Conservation (phyloP, 2,797 vertebrate genomes). For the Taeniopygia guttata region DNA sequence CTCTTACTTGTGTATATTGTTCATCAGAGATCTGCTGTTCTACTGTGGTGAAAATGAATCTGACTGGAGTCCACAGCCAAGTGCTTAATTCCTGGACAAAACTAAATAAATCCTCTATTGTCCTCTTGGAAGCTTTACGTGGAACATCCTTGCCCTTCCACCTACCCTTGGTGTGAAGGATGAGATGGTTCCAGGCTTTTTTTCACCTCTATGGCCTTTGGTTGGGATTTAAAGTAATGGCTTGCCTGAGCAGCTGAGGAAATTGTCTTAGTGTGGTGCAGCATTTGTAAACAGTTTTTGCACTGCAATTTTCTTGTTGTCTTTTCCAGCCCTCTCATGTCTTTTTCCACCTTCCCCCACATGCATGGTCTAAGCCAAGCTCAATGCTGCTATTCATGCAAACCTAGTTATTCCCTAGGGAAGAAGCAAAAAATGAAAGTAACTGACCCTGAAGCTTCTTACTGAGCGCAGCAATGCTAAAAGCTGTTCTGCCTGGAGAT, state of each 20-base stretch:
- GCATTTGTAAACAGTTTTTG: constrained; percentile 31
- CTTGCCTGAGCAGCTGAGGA: constrained; percentile 11
- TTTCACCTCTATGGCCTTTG: not conserved
- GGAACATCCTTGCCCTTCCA: not conserved
- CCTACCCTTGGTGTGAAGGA: not conserved
- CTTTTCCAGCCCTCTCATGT: not conserved
- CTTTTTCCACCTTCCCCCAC: not conserved
- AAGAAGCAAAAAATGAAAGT: not conserved
- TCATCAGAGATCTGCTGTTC: not conserved
- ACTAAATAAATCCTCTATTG: not conserved
- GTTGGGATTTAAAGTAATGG: constrained; percentile 1
- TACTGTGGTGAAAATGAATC: not conserved
- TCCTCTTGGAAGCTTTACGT: not conserved
- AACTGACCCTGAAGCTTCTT: not conserved
- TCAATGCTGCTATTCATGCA: not conserved
- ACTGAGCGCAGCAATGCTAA: not conserved
- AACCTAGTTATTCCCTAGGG: not conserved
- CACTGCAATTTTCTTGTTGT: constrained; percentile 25
- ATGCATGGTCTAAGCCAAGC: not conserved
- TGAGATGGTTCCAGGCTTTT: not conserved
- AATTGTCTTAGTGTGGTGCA: not conserved
- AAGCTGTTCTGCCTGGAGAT: constrained; percentile 19
- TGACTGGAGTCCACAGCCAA: not conserved
- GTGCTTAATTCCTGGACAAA: not conserved
- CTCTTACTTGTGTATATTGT: not conserved